These are phyloP conservation scores for Drosophila anceps DNA, from an alignment of 2,888 invertebrate genomes.

Conservation along the genomic window DNA sequence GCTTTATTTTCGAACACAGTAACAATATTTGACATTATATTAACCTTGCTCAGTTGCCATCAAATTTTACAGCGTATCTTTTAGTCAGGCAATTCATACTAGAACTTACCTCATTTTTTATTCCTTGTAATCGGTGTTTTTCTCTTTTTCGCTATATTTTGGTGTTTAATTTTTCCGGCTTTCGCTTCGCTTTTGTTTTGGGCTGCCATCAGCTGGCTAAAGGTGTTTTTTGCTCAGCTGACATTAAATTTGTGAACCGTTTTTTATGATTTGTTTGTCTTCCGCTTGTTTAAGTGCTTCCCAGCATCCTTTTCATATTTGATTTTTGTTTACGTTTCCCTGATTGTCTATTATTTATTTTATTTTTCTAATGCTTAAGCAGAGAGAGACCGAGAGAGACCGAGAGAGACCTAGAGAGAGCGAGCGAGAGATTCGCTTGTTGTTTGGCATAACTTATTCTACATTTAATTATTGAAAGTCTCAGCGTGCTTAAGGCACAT, in stretches of 20 bases:
- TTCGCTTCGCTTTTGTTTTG: conserved; percentile 16
- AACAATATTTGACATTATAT: neutral
- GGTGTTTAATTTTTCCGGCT: conserved; percentile 64
- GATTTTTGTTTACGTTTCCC: conserved; percentile 20
- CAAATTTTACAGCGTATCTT: neutral
- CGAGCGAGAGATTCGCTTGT: conserved; percentile 4
- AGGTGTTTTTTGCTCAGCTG: conserved; percentile 43
- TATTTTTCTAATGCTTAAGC: conserved; percentile 18
- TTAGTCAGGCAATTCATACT: neutral
- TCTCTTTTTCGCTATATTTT: neutral
- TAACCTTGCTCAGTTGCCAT: neutral
- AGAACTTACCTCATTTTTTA: conserved; percentile 16
- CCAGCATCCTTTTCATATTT: conserved; percentile 10
- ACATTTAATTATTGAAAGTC: neutral
- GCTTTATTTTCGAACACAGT: too few species aligned
- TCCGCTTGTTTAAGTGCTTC: conserved; percentile 26
- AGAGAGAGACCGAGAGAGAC: neutral
- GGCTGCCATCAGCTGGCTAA: conserved; percentile 51
- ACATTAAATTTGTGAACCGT: conserved; percentile 21
- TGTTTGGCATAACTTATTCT: neutral
- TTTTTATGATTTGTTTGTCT: conserved; percentile 13
- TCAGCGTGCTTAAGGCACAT: neutral
- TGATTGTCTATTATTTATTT: conserved; percentile 23
- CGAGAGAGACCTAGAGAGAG: neutral
- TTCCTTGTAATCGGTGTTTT: conserved; percentile 21